These are phyloP conservation scores for Drosophila tsacasi DNA, from an alignment of 1,140 invertebrate species.

Conservation along the genomic window DNA sequence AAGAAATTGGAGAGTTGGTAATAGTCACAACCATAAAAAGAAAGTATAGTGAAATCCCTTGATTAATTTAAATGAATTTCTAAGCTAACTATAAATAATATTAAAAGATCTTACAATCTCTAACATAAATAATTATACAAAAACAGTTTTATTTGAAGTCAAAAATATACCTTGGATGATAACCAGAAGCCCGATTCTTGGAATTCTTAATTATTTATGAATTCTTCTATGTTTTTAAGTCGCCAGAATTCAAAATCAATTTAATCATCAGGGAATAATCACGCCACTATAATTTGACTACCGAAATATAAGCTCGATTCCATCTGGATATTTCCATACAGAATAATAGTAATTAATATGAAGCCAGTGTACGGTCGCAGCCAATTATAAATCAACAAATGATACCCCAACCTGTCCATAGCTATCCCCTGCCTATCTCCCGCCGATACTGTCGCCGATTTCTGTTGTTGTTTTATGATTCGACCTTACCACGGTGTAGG, in stretches of 20 bases:
- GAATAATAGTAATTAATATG: slow-evolving; percentile 57
- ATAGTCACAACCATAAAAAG: neutral
- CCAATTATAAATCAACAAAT: slow-evolving; percentile 54
- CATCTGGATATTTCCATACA: slow-evolving; percentile 43
- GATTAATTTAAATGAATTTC: too few species aligned
- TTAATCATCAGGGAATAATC: slow-evolving; percentile 31
- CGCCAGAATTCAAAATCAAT: slow-evolving; percentile 29
- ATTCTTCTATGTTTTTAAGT: neutral
- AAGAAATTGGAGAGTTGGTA: neutral
- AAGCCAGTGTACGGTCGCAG: slow-evolving; percentile 33
- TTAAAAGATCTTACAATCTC: too few species aligned
- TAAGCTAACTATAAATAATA: neutral
- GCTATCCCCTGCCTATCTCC: slow-evolving; percentile 10
- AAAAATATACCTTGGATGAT: neutral
- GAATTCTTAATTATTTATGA: slow-evolving; percentile 13
- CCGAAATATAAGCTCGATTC: slow-evolving; percentile 28
- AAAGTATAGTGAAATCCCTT: neutral
- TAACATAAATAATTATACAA: neutral
- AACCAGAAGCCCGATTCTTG: slow-evolving; percentile 19
- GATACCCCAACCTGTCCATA: slow-evolving; percentile 22
- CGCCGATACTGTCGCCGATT: slow-evolving; percentile 28
- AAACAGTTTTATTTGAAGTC: neutral
- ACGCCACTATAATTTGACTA: slow-evolving; percentile 45
- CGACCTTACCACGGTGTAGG: slow-evolving; percentile 40
- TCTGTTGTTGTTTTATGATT: slow-evolving; percentile 24